Evolutionary conservation across 2,888 invertebrate genomes (phyloP), one percentile per base, ranked within the genome.

Genomic region (Fissipunctia ypsillon): DNA sequence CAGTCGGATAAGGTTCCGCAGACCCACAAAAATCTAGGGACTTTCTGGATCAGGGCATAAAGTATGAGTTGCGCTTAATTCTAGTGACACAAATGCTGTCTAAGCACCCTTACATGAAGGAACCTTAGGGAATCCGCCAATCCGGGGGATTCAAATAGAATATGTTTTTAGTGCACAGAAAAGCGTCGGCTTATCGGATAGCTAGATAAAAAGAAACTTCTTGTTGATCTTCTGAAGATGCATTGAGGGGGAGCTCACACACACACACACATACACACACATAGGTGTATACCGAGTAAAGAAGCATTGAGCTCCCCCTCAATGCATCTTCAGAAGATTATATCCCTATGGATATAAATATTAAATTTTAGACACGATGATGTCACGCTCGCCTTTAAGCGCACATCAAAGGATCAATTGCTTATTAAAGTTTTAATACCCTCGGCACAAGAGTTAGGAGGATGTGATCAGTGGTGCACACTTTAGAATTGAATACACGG

Each of bases 281-380:
- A n/a, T n/a, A n/a, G n/a, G n/a, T n/a, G n/a, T n/a, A n/a, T n/a
- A n/a, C n/a, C n/a, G n/a, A n/a, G n/a, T n/a, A n/a, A n/a, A n/a
- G n/a, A n/a, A n/a, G n/a, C n/a, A n/a, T n/a, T n/a, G n/a, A 16
- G 19, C 45, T 57, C 52, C 81, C 76, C 56, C n/a, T n/a, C n/a
- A n/a, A n/a, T n/a, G n/a, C n/a, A n/a, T n/a, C n/a, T n/a, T n/a
- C n/a, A n/a, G n/a, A n/a, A n/a, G n/a, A n/a, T n/a, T n/a, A n/a
- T n/a, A n/a, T n/a, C n/a, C n/a, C n/a, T n/a, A n/a, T n/a, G 69
- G 43, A 60, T 70, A 50, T 70, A 22, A 81, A 76, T 81, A 81
- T 65, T 41, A 19, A 52, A 70, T 66, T 76, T 56, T 43, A 28
- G 45, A 45, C n/a, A n/a, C 54, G 78, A 71, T 14, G n/a, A 52